Base-by-base conservation (phyloP, 92 coral and sea anemone species). In the Palythoa caribaeorum region DNA sequence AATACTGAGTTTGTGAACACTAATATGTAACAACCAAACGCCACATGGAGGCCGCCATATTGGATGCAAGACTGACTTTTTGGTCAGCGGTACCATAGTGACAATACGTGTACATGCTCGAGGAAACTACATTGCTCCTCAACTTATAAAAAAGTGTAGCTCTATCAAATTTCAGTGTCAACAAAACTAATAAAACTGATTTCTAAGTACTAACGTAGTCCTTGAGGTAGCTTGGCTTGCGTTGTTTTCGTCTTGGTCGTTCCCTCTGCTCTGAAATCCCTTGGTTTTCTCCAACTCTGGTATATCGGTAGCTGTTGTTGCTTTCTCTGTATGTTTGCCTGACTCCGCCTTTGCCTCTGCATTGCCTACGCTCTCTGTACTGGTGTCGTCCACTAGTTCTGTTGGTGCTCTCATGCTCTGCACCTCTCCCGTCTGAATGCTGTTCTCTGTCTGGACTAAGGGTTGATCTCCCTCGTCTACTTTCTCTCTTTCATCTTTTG, bases 111-210 rank as follows among this genome's bases (percentile, higher is more conserved):
- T 71, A 71, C 76, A 71, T 71, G 75, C 75, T 71, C 75, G 19
- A 28, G 76, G 76, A 71, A 28, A 71, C 76, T 71, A 71, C 78
- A 73, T 70, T 70, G 19, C 75, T 70, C 75, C 75, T 70, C 75
- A 70, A 70, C 75, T 21, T 70, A 70, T 38, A 70, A 70, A 70
- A 70, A 44, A 70, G 75, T 70, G 75, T 70, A 70, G 75, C 75
- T 70, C 75, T 70, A 70, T 70, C 39, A 36, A 70, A 70, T 70
- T 15, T 28, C 75, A 70, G 44, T 36, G 47, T 70, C 75, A 21
- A 70, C 38, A 21, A 70, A 70, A 70, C 44, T 36, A 15, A 70
- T 21, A 21, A 70, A 70, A 38, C 53, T 73, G 78, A 73, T 44
- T 73, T n/a, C 53, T 73, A 73, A 38, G 28, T 28, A 28, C 28